phyloP scores from a whole-genome alignment of 1,140 invertebrate species.

The Diabrotica undecimpunctata region DNA sequence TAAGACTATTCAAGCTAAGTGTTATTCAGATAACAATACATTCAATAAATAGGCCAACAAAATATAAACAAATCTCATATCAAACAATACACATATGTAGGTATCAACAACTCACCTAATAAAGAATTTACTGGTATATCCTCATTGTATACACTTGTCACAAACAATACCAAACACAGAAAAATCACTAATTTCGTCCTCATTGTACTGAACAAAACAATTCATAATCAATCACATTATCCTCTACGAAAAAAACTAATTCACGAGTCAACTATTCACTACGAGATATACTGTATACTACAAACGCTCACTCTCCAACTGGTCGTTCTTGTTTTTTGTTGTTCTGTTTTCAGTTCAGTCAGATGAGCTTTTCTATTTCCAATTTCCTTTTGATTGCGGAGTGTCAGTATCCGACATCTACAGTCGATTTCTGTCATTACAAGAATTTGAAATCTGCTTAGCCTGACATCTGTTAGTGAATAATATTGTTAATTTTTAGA shows the following conservation, averaged over 20 bases:
- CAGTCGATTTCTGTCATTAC: neutral
- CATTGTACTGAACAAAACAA: constrained; percentile 9
- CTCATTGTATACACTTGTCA: constrained; percentile 16
- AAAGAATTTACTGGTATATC: constrained; percentile 7
- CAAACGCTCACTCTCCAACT: neutral
- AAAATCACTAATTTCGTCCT: constrained; percentile 12
- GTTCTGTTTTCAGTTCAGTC: too few relatives aligned
- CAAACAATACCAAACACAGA: constrained; percentile 9
- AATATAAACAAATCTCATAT: too few relatives aligned
- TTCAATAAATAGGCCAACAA: too few relatives aligned
- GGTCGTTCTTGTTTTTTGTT: neutral
- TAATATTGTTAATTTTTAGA: too few relatives aligned
- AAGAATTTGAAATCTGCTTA: too few relatives aligned
- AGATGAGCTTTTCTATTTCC: neutral
- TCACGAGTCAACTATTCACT: neutral
- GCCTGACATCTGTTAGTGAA: too few relatives aligned
- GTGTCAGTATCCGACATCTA: neutral
- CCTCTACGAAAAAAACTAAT: constrained; percentile 1
- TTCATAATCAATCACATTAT: constrained; percentile 15
- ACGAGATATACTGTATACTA: neutral
- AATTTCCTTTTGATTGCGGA: neutral
- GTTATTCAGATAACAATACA: too few relatives aligned
- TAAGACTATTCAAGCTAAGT: too few relatives aligned
- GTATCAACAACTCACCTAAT: constrained; percentile 16
- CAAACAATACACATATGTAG: too few relatives aligned